These are phyloP conservation scores for Drosophila neotestacea DNA, from an alignment of 2,888 invertebrate species.

Conservation along the genomic window DNA sequence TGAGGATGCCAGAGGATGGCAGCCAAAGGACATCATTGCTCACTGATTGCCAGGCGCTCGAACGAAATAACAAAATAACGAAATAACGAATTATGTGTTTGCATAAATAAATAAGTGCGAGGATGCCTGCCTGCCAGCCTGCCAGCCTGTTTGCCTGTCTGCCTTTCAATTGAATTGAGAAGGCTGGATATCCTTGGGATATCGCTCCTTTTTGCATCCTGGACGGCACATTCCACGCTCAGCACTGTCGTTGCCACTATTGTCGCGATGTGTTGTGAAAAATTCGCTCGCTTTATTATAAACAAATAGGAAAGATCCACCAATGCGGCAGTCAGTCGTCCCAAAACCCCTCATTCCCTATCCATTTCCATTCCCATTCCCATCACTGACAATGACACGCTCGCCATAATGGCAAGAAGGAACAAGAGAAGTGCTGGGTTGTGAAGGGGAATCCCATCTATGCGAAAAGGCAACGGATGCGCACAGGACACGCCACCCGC, in stretches of 20 bases:
- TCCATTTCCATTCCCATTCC: neutral
- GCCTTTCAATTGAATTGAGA: slow-evolving; percentile 41
- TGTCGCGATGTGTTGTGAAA: slow-evolving; percentile 63
- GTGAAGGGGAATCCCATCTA: slow-evolving; percentile 25
- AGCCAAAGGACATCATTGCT: slow-evolving; percentile 34
- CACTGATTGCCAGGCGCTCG: slow-evolving; percentile 54
- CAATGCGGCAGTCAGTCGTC: slow-evolving; percentile 14
- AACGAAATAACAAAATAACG: slow-evolving; percentile 47
- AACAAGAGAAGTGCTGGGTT: neutral
- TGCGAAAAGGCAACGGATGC: slow-evolving; percentile 50
- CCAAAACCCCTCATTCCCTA: no score
- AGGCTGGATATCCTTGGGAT: slow-evolving; percentile 32
- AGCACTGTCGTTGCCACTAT: slow-evolving; percentile 34
- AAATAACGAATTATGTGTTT: slow-evolving; percentile 54
- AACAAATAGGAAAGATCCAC: slow-evolving; percentile 62
- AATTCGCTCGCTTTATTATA: slow-evolving; percentile 68
- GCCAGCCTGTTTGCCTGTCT: neutral
- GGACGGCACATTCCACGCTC: slow-evolving; percentile 25
- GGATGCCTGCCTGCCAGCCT: slow-evolving; percentile 2
- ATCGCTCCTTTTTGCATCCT: slow-evolving; percentile 31
- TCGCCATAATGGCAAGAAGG: slow-evolving; percentile 40
- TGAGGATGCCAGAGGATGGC: slow-evolving; percentile 2
- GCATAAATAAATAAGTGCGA: slow-evolving; percentile 54
- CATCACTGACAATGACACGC: slow-evolving; percentile 53
- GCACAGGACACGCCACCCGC: slow-evolving; percentile 40